Evolutionary conservation across 64 coral and sea anemone genomes (phyloP).

Genomic region (Trachythela sp.): DNA sequence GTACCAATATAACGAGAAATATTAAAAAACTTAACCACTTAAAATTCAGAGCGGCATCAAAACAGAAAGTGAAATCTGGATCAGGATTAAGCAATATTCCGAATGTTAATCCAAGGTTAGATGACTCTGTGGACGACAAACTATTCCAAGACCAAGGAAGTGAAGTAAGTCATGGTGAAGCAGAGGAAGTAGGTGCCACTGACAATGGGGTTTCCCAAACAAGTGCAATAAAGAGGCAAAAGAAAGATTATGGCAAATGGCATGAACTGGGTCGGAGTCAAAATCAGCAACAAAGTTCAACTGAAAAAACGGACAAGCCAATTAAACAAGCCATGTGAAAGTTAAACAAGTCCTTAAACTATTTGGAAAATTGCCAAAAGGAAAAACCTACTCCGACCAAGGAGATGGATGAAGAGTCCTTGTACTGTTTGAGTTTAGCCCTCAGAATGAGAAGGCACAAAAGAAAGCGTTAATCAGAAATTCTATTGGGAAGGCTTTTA

Average conservation of each 20-base stretch:
- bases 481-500: slow-evolving; percentile 50
- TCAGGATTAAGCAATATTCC: no score
- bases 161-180: no score
- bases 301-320: background rate
- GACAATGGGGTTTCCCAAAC: background rate
- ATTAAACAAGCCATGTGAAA: background rate
- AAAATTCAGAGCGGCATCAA: no score
- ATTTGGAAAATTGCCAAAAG: background rate
- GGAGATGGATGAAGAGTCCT: background rate
- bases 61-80: no score
- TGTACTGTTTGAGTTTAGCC: slow-evolving; percentile 52
- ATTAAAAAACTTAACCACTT: no score
- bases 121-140: no score
- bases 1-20: no score
- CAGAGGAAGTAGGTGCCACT: background rate
- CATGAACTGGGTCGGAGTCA: background rate
- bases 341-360: background rate
- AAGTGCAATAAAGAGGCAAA: background rate
- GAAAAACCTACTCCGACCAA: background rate
- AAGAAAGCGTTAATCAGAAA: slow-evolving; percentile 44
- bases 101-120: no score
- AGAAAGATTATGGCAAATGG: background rate
- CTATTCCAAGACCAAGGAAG: no score
- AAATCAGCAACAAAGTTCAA: background rate
- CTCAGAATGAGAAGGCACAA: slow-evolving; percentile 5